Evolutionary conservation across 2,888 invertebrate species (phyloP), one percentile per base, ranked within the genome.

Genomic region (Serripes groenlandicus): DNA sequence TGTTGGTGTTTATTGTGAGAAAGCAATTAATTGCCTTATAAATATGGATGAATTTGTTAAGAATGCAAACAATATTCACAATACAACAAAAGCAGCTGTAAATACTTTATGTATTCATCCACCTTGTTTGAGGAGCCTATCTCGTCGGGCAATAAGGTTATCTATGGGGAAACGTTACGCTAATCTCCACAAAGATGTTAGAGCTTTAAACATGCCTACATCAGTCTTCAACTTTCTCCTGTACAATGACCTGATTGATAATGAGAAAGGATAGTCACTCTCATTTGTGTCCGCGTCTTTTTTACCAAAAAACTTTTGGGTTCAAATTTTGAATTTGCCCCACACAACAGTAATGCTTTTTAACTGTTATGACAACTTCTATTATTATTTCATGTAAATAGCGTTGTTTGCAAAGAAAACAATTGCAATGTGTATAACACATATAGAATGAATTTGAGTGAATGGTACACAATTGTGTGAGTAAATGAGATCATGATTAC

Each of bases 1-100:
- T 23, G 86, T 90, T 0, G 89, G 88, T 9, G 91, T 91, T 1
- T 92, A 92, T 54, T 90, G 91, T 56, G 90, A 91, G 72, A 85
- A 89, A 34, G 91, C 90, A 1, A 69, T 89, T 15, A 90, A 89
- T 32, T 79, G 75, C 58, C 54, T 90, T 15, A 66, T 52, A 23
- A 30, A 23, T 21, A 64, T 81, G 75, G 88, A 28, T 74, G 88
- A 26, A 9, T 28, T 37, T 26, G 37, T 74, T 11, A 78, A 81
- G 21, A 62, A 70, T 15, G 56, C 68, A 9, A 60, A 78, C n/a
- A 60, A 49, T 15, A n/a, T 82, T 1, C 34, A 49, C n/a, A 34
- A 69, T 3, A 18, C 62, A 34, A 86, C 81, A 0, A 86, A 76
- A 56, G 66, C 28, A 23, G 35, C 64, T n/a, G 37, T 86, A 0